Evolutionary conservation across 2,888 invertebrate species (phyloP).

Genomic region (Eustalomyia histrio): DNA sequence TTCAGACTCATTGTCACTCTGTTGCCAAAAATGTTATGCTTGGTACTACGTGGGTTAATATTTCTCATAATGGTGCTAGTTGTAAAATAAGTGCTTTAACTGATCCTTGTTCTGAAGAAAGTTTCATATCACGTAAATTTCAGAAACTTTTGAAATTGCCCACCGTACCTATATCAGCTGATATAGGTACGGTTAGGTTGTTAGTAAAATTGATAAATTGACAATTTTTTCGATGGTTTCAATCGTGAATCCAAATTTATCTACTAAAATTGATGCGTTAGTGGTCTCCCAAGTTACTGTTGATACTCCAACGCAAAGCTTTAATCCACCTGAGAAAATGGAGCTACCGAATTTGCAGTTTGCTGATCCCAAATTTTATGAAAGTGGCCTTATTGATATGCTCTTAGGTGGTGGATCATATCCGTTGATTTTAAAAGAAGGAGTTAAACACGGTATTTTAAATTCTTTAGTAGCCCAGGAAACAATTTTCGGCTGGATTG

Average conservation of each 20-base stretch:
- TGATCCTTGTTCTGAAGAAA: constrained; percentile 12
- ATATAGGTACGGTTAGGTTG: not conserved
- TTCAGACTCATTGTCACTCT: not conserved
- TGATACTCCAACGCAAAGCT: constrained; percentile 2
- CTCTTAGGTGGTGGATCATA: constrained; percentile 6
- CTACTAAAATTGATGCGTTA: not conserved
- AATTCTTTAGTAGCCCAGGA: constrained; percentile 23
- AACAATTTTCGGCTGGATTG: constrained; percentile 25
- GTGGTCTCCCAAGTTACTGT: not conserved
- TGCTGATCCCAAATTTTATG: constrained; percentile 12
- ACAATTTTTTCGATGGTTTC: not conserved
- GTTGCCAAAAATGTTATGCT: not conserved
- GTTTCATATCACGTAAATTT: not conserved
- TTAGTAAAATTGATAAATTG: not conserved
- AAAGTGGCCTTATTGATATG: not conserved
- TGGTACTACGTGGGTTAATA: constrained; percentile 1
- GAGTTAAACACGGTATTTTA: constrained; percentile 29
- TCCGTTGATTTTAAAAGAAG: constrained; percentile 1
- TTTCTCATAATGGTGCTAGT: not conserved
- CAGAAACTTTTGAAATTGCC: constrained; percentile 1
- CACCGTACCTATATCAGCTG: not conserved
- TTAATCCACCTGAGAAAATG: not conserved
- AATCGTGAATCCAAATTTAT: not conserved
- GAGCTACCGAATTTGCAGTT: not conserved
- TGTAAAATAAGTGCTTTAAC: not conserved